phyloP scores from a whole-genome alignment of 2,888 invertebrate genomes.

The Rhagonycha lutea region DNA sequence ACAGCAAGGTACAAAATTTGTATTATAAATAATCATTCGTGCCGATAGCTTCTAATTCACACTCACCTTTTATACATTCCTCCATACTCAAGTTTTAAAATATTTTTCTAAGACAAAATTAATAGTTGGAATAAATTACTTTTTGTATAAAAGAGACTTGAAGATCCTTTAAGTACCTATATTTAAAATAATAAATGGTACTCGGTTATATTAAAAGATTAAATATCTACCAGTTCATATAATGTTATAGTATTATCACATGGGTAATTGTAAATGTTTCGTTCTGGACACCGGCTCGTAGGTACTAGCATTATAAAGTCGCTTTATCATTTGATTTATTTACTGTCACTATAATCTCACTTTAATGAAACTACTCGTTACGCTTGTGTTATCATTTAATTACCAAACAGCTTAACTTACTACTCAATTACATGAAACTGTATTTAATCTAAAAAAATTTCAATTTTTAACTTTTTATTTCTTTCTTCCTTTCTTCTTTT shows the following conservation, averaged over 20 bases:
- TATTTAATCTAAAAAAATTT: not conserved
- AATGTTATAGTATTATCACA: not conserved
- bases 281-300: not conserved
- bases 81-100: not conserved
- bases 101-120: not conserved
- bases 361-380: constrained; percentile 12
- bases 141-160: not conserved
- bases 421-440: not conserved
- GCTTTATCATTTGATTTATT: constrained; percentile 20
- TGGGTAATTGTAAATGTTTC: not conserved
- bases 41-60: not conserved
- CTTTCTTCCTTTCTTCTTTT: not conserved
- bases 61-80: not conserved
- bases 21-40: not conserved
- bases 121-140: not conserved
- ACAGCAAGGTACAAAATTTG: not conserved
- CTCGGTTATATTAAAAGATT: not conserved
- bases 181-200: not conserved
- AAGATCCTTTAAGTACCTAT: not conserved
- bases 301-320: not conserved
- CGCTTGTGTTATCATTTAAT: constrained; percentile 25
- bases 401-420: constrained; percentile 6
- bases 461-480: not conserved
- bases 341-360: constrained; percentile 7
- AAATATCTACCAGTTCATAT: not conserved